phyloP scores from a whole-genome alignment of 1,140 invertebrate species.

The Eriosoma lanigerum region DNA sequence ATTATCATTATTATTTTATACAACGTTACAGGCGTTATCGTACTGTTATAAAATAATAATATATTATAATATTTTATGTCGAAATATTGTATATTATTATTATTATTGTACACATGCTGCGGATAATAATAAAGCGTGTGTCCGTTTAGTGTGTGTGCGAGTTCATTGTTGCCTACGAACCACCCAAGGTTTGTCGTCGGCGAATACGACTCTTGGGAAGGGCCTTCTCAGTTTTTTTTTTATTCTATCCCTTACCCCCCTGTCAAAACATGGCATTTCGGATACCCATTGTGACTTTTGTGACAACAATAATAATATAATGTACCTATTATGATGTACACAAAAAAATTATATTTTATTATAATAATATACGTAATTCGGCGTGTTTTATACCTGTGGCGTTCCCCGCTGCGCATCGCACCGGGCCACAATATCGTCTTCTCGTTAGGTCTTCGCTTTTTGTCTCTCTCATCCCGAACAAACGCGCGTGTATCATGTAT shows the following conservation, averaged over 20 bases:
- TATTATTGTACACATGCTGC: background rate
- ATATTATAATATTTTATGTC: no score
- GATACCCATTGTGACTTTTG: slow-evolving; percentile 18
- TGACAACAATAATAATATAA: background rate
- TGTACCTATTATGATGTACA: no score
- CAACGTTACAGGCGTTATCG: no score
- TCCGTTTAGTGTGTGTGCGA: no score
- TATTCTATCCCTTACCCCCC: background rate
- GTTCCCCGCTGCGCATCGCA: slow-evolving; percentile 9
- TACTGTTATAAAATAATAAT: no score
- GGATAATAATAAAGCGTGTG: no score
- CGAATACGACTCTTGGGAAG: background rate
- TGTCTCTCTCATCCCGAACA: no score
- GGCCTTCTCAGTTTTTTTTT: background rate
- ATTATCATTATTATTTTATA: no score
- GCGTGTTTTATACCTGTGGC: background rate
- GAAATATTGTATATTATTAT: no score
- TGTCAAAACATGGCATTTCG: slow-evolving; percentile 34
- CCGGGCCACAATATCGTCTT: background rate
- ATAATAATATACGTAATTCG: slow-evolving; percentile 4
- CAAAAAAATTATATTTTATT: background rate
- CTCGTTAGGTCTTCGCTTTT: no score
- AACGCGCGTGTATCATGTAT: no score
- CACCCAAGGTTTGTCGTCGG: background rate
- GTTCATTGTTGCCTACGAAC: background rate